These are phyloP conservation scores for Coracopsis vasa DNA, from an alignment of 2,113 vertebrate genomes.

Conservation along the genomic window DNA sequence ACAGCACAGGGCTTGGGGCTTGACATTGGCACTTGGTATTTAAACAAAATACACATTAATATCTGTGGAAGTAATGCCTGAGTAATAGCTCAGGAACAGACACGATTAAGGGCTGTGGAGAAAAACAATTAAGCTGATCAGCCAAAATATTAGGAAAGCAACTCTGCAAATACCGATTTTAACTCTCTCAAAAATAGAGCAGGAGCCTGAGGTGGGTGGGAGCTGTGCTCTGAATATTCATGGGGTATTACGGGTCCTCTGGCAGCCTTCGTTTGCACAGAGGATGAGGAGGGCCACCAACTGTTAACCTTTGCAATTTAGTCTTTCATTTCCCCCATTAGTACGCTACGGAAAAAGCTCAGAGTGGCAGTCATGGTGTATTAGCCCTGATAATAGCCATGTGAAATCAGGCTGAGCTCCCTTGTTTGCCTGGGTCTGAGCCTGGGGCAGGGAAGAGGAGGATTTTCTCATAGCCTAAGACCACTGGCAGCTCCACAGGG, in stretches of 20 bases:
- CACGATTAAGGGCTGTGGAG: not conserved
- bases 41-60: not conserved
- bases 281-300: not conserved
- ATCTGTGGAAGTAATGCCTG: not conserved
- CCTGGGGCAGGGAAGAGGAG: not conserved
- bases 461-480: not conserved
- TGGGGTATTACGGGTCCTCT: not conserved
- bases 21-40: not conserved
- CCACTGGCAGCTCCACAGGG: accelerated
- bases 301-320: not conserved
- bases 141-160: not conserved
- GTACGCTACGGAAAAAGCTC: accelerated
- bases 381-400: not conserved
- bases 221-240: not conserved
- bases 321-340: not conserved
- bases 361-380: accelerated
- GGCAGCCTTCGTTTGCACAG: not conserved
- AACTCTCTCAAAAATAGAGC: not conserved
- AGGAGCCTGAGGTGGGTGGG: not conserved
- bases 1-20: not conserved
- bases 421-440: accelerated
- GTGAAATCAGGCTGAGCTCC: not conserved
- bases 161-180: not conserved
- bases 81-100: not conserved
- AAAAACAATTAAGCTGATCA: not conserved